Evolutionary conservation across 2,888 invertebrate species (phyloP), one percentile per base, ranked within the genome.

Genomic region (Pherbina coryleti): DNA sequence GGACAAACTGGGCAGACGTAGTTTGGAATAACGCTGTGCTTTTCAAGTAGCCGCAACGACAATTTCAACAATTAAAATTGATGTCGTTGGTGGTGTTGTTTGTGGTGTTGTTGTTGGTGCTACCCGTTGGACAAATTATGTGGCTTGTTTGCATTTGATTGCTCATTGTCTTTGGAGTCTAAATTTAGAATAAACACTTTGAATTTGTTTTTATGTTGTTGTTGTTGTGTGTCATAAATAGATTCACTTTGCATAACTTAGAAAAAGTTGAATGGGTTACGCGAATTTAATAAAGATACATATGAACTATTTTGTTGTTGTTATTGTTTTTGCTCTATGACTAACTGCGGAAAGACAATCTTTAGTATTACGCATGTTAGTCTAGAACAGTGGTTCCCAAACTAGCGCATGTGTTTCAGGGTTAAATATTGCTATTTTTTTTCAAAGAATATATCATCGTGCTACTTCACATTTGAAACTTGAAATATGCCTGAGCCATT

Each of bases 21-120:
- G 57, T 25, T 25, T 19, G 57, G 64, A 31, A 57, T 25, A 60
- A n/a, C 28, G 14, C 25, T 60, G 14, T 55, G 66, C 57, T 66
- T 79, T 79, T 76, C 74, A 79, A 75, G 62, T 77, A 77, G 75
- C 75, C 77, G 77, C 75, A 77, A 57, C 72, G 66, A 79, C 71
- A 77, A 57, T 70, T 57, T 74, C 64, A 62, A 49, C 75, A 67
- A 57, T 77, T 75, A 37, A 75, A 72, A 71, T 77, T 71, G 75
- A 69, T 72, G 71, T 55, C 75, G 49, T 78, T 75, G 34, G n/a
- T 66, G 66, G 25, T 79, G 49, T 78, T 75, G 34, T 14, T 66
- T 60, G 25, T 79, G 57, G 60, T 83, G 80, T 80, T 81, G 79
- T 73, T 81, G 82, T 82, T 82, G 53, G 78, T 77, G 81, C 83